Conservation (phyloP, 2,113 vertebrate genomes). For the Mesoclemmys tuberculata region DNA sequence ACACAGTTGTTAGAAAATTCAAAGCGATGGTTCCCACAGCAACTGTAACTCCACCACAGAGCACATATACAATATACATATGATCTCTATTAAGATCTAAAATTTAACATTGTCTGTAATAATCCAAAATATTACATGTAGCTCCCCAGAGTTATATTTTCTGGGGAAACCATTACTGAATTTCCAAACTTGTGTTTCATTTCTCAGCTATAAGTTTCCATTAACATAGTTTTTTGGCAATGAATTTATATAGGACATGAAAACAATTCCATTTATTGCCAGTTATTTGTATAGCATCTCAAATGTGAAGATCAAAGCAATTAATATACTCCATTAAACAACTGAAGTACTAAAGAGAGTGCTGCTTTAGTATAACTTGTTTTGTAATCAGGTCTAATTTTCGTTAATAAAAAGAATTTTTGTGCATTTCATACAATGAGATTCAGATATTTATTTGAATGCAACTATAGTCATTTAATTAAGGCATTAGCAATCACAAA, state of each 20-base stretch:
- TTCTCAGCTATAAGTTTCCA: constrained; percentile 43
- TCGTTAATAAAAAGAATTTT: constrained; percentile 47
- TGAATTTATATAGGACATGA: constrained; percentile 37
- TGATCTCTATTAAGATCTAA: constrained; percentile 19
- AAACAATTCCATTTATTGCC: constrained; percentile 41
- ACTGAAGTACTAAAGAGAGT: constrained; percentile 40
- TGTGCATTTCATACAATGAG: constrained; percentile 54
- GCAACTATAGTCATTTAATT: constrained; percentile 64
- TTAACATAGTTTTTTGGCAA: background rate
- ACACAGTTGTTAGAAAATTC: constrained; percentile 33
- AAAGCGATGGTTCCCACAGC: constrained; percentile 23
- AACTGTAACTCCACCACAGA: background rate
- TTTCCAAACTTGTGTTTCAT: constrained; percentile 45
- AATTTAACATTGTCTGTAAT: background rate
- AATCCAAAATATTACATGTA: background rate
- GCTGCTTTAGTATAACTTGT: constrained; percentile 33
- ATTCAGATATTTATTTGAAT: constrained; percentile 73
- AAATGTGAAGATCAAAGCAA: constrained; percentile 52
- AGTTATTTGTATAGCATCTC: constrained; percentile 53
- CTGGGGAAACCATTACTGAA: background rate
- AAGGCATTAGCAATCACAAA: constrained; percentile 67
- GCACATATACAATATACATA: background rate
- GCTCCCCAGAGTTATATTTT: background rate
- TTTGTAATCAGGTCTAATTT: constrained; percentile 71
- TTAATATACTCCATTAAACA: constrained; percentile 66